Percentiles rank a stretch among this genome's conserved stretches.
Evolutionary conservation across 2,888 invertebrate species (phyloP).

Genomic region (Chrysopilus asiliformis): DNA sequence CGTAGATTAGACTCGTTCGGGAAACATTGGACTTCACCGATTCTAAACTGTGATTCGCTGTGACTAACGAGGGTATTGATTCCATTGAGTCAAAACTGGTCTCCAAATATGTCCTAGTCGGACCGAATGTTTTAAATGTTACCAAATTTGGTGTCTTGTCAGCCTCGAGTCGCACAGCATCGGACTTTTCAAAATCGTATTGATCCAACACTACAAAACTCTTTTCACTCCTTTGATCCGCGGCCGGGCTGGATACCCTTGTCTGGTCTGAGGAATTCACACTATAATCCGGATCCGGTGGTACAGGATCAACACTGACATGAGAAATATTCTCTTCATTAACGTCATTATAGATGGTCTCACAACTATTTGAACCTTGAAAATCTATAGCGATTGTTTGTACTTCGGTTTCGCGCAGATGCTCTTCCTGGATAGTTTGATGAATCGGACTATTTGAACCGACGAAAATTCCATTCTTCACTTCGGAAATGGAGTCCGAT

Average conservation of each 20-base stretch:
- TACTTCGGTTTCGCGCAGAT: slow-evolving; percentile 15
- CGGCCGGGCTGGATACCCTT: not conserved
- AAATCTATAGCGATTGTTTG: slow-evolving; percentile 20
- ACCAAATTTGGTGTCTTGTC: slow-evolving; percentile 14
- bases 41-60: slow-evolving; percentile 10
- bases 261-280: not conserved
- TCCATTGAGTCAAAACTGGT: slow-evolving; percentile 19
- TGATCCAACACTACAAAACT: slow-evolving; percentile 7
- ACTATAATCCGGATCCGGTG: too few relatives aligned
- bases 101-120: slow-evolving; percentile 17
- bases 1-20: slow-evolving; percentile 19
- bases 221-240: not conserved
- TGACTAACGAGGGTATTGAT: slow-evolving; percentile 1
- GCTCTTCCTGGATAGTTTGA: not conserved
- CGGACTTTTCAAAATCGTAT: slow-evolving; percentile 18
- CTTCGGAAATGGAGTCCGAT: slow-evolving; percentile 11
- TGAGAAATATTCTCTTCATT: slow-evolving; percentile 13
- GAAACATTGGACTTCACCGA: slow-evolving; percentile 15
- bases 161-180: slow-evolving; percentile 16
- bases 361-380: slow-evolving; percentile 16
- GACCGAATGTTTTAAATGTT: slow-evolving; percentile 19
- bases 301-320: slow-evolving; percentile 5
- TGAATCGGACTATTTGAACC: slow-evolving; percentile 10
- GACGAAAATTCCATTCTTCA: slow-evolving; percentile 19
- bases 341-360: slow-evolving; percentile 18